A percentile compares a stretch with the other conserved stretches of the same genome.
phyloP scores from a whole-genome alignment of 2,888 invertebrate genomes.

The Agrotis puta region DNA sequence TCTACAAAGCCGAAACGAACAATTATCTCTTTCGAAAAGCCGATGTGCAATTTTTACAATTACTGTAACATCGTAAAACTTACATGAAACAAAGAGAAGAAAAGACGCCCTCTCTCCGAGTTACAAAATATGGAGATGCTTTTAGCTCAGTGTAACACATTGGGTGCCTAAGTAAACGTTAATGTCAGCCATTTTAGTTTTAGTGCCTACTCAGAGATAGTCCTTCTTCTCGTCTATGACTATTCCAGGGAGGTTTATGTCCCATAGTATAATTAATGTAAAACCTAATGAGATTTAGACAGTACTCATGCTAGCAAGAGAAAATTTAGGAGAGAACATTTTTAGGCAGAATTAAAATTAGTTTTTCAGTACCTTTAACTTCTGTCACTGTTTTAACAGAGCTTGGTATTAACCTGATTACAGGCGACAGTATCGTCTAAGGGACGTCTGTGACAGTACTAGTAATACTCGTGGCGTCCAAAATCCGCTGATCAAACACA shows the following conservation, averaged over 20 bases:
- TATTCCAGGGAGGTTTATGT: slow-evolving; percentile 22
- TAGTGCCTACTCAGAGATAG: slow-evolving; percentile 19
- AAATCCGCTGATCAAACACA: too few relatives aligned
- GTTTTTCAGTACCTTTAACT: too few relatives aligned
- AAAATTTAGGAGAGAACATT: too few relatives aligned
- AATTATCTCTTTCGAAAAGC: too few relatives aligned
- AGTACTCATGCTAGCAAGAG: neutral
- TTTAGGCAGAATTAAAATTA: neutral
- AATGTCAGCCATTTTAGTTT: slow-evolving; percentile 25
- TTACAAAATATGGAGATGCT: slow-evolving; percentile 12
- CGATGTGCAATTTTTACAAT: too few relatives aligned
- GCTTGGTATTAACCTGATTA: too few relatives aligned
- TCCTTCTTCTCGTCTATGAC: slow-evolving; percentile 4
- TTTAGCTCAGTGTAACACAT: neutral
- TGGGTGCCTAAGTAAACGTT: slow-evolving; percentile 11
- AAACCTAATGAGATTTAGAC: slow-evolving; percentile 23
- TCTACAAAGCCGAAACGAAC: too few relatives aligned
- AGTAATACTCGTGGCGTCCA: too few relatives aligned
- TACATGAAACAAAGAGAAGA: neutral
- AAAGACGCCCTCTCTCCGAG: neutral
- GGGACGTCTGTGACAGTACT: too few relatives aligned
- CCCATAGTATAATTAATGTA: slow-evolving; percentile 29
- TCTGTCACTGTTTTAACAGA: too few relatives aligned
- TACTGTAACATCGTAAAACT: neutral
- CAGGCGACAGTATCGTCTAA: too few relatives aligned